A percentile compares a stretch with the other conserved stretches of the same genome.
phyloP scores from a whole-genome alignment of 2,113 vertebrate genomes.

The Oenanthe oenanthe region DNA sequence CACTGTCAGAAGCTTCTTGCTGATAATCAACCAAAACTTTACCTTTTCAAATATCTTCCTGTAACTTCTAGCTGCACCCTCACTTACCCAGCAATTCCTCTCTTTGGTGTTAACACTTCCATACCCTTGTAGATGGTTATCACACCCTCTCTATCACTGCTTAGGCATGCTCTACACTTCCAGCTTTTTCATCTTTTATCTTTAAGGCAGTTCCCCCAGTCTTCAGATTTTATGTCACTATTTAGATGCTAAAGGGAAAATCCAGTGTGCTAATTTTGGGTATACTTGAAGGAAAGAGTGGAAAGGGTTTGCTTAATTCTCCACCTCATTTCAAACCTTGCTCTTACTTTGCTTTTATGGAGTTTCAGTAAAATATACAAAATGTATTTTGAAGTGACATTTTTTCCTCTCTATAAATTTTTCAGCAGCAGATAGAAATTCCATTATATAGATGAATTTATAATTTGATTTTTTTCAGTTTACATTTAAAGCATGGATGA shows the following conservation, averaged over 20 bases:
- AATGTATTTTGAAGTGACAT: not conserved
- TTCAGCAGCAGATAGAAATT: not conserved
- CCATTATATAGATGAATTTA: not conserved
- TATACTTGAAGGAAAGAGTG: not conserved
- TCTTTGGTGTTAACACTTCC: slow-evolving; percentile 18
- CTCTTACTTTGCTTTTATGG: not conserved
- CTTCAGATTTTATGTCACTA: not conserved
- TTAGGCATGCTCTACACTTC: not conserved
- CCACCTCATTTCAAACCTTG: not conserved
- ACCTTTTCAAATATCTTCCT: slow-evolving; percentile 9
- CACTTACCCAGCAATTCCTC: not conserved
- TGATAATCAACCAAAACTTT: slow-evolving; percentile 30
- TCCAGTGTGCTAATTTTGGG: not conserved
- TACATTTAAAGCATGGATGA: not conserved
- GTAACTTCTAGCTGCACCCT: not conserved
- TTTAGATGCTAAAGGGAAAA: not conserved
- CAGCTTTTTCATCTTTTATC: not conserved
- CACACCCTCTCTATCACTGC: slow-evolving; percentile 7
- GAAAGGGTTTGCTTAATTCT: not conserved
- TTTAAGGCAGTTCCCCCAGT: not conserved
- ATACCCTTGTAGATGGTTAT: slow-evolving; percentile 54
- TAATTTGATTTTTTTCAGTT: not conserved
- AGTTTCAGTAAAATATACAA: not conserved
- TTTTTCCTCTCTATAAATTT: not conserved
- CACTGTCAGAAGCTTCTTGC: not conserved